A percentile compares a stretch with the other conserved stretches of the same genome.
These are phyloP conservation scores for Pterocles burchelli DNA, from an alignment of 2,113 vertebrate genomes.

Conservation along the genomic window DNA sequence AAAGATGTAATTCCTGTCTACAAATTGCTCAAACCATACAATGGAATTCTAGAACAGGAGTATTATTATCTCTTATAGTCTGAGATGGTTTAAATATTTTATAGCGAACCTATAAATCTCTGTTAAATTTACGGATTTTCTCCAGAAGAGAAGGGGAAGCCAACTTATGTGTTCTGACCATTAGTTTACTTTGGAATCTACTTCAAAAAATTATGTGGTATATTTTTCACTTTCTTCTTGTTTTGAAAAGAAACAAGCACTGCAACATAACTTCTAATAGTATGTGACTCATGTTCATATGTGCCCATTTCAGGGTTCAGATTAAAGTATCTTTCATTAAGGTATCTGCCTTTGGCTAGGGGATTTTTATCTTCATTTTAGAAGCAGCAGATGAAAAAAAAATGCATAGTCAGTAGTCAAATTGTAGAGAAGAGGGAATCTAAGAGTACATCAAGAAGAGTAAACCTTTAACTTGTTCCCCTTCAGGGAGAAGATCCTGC, in stretches of 20 bases:
- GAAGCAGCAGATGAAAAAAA: background rate
- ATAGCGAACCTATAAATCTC: background rate
- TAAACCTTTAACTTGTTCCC: slow-evolving; percentile 64
- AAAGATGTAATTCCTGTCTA: background rate
- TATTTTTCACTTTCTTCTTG: slow-evolving; percentile 26
- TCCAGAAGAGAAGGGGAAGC: background rate
- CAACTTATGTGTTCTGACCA: background rate
- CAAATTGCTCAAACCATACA: background rate
- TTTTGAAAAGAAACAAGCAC: slow-evolving; percentile 28
- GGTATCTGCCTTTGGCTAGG: background rate
- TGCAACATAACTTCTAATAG: background rate
- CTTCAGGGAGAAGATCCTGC: slow-evolving; percentile 51
- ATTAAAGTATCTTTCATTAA: background rate
- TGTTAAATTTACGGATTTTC: background rate
- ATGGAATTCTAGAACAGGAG: background rate
- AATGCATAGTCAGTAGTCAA: slow-evolving; percentile 17
- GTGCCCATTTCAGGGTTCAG: background rate
- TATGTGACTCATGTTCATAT: background rate
- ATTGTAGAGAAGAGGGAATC: slow-evolving; percentile 35
- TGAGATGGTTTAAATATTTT: slow-evolving; percentile 8
- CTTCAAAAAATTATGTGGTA: slow-evolving; percentile 28
- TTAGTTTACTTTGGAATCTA: background rate
- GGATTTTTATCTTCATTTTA: slow-evolving; percentile 34
- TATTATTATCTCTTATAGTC: background rate
- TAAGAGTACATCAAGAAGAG: slow-evolving; percentile 59